Percentiles rank a stretch among this genome's conserved stretches.
phyloP scores from a whole-genome alignment of 2,797 vertebrate species.

The Takifugu ocellatus region DNA sequence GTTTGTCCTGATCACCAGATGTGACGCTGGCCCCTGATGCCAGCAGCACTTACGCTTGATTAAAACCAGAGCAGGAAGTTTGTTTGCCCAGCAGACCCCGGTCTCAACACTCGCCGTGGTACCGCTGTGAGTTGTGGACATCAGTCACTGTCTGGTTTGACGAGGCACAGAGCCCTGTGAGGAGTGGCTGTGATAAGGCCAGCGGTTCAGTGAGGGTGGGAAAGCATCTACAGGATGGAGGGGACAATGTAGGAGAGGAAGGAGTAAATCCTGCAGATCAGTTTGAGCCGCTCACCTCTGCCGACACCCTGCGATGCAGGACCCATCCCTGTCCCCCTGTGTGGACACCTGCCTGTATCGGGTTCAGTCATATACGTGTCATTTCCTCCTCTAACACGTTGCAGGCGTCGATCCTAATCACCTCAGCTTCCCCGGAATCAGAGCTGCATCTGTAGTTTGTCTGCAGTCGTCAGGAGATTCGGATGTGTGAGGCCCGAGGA shows the following conservation, averaged over 20 bases:
- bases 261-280: slow-evolving; percentile 43
- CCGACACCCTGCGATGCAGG: slow-evolving; percentile 17
- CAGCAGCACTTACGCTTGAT: slow-evolving; percentile 41
- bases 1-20: background rate
- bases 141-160: slow-evolving; percentile 31
- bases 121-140: slow-evolving; percentile 45
- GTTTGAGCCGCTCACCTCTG: slow-evolving; percentile 27
- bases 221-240: slow-evolving; percentile 17
- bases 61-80: slow-evolving; percentile 39
- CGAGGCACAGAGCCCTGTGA: slow-evolving; percentile 38
- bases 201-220: slow-evolving; percentile 9
- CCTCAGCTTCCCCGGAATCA: slow-evolving; percentile 22
- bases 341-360: slow-evolving; percentile 15
- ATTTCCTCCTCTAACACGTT: slow-evolving; percentile 65
- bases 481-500: slow-evolving; percentile 30
- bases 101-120: slow-evolving; percentile 26
- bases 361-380: slow-evolving; percentile 54
- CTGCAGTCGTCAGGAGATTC: slow-evolving; percentile 48
- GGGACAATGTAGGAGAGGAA: slow-evolving; percentile 12
- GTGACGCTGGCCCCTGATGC: slow-evolving; percentile 13
- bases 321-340: slow-evolving; percentile 12
- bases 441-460: slow-evolving; percentile 55
- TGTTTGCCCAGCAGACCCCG: slow-evolving; percentile 3
- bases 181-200: background rate
- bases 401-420: slow-evolving; percentile 55